Conservation (phyloP, 2,888 invertebrate species). For the Caenorhabditis auriculariae region DNA sequence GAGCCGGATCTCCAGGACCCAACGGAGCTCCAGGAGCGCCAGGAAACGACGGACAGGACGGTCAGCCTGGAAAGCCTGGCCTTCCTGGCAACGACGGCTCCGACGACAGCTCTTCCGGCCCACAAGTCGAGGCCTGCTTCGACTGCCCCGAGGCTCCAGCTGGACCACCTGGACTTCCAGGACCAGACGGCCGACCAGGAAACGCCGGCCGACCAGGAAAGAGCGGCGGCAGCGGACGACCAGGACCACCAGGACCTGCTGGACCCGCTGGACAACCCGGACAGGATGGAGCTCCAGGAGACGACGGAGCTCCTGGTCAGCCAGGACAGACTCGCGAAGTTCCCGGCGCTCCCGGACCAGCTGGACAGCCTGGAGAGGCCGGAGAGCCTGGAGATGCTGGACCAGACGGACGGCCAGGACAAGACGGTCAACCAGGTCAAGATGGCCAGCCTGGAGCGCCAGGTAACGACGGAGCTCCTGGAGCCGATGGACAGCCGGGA, state of each 20-base stretch:
- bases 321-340: conserved; percentile 32
- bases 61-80: conserved; percentile 38
- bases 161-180: conserved; percentile 45
- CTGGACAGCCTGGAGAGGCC: conserved; percentile 40
- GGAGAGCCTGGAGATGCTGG: conserved; percentile 39
- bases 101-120: conserved; percentile 22
- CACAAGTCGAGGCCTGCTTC: conserved; percentile 43
- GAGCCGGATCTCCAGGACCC: conserved; percentile 39
- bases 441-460: conserved; percentile 37
- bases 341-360: conserved; percentile 42
- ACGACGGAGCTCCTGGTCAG: conserved; percentile 41
- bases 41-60: conserved; percentile 27
- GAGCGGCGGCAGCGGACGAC: conserved; percentile 25
- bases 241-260: conserved; percentile 39
- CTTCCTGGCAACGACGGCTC: conserved; percentile 28
- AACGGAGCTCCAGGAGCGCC: conserved; percentile 29
- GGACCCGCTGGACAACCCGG: conserved; percentile 44
- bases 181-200: conserved; percentile 44
- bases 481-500: conserved; percentile 32
- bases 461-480: conserved; percentile 37
- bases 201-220: conserved; percentile 37
- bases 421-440: conserved; percentile 31
- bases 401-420: conserved; percentile 29
- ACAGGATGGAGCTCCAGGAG: conserved; percentile 36
- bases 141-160: conserved; percentile 50